Conservation (phyloP, 1,140 invertebrate species). For the Drosophila repleta region DNA sequence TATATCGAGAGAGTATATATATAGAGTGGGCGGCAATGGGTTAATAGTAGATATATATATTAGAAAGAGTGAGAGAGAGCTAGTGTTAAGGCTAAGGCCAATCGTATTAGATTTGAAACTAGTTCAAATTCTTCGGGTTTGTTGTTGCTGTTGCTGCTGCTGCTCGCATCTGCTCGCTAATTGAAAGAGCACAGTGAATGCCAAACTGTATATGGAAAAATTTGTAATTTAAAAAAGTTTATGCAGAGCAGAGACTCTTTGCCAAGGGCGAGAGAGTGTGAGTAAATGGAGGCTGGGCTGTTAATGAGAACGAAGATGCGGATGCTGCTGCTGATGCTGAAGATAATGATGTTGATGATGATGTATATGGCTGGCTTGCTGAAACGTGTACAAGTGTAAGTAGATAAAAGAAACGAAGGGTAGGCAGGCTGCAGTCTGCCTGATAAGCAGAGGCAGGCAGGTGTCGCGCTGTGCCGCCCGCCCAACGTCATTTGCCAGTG, state of each 20-base stretch:
- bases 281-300: background rate
- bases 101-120: conserved; percentile 55
- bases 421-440: background rate
- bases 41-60: conserved; percentile 29
- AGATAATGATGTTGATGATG: conserved; percentile 46
- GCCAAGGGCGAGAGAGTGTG: no score
- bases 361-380: conserved; percentile 68
- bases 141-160: conserved; percentile 23
- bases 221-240: conserved; percentile 52
- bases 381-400: conserved; percentile 82
- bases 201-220: conserved; percentile 73
- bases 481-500: conserved; percentile 46
- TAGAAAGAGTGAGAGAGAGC: background rate
- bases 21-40: conserved; percentile 64
- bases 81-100: conserved; percentile 43
- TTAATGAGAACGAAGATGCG: conserved; percentile 29
- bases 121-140: conserved; percentile 60
- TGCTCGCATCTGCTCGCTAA: conserved; percentile 60
- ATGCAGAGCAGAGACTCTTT: background rate
- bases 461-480: conserved; percentile 30
- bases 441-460: conserved; percentile 38
- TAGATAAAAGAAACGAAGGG: conserved; percentile 48
- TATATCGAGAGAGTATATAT: no score
- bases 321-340: conserved; percentile 26
- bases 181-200: conserved; percentile 55